Conservation (phyloP, 2,888 invertebrate species). For the Oscheius sp. region DNA sequence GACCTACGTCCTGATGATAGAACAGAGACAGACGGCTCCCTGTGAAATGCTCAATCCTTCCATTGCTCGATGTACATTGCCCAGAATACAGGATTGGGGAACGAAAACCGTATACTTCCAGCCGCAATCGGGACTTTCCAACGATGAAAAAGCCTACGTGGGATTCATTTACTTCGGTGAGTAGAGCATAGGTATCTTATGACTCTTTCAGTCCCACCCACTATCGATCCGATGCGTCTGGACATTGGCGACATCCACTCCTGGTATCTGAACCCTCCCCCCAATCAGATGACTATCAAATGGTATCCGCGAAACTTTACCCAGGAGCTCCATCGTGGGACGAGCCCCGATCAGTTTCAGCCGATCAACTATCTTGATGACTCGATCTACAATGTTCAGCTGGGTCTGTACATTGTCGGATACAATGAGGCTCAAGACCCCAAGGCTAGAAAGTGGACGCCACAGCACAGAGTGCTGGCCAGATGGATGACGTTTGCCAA, state of each 20-base stretch:
- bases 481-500: constrained; percentile 63
- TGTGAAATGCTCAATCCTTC: constrained; percentile 50
- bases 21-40: constrained; percentile 45
- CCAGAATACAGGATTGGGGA: constrained; percentile 56
- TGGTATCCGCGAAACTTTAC: constrained; percentile 54
- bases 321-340: not conserved
- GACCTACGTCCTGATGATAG: constrained; percentile 49
- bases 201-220: constrained; percentile 64
- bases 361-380: constrained; percentile 56
- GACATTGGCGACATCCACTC: constrained; percentile 65
- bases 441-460: constrained; percentile 61
- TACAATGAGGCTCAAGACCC: constrained; percentile 64
- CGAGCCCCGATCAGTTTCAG: constrained; percentile 17
- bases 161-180: constrained; percentile 71
- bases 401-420: constrained; percentile 67
- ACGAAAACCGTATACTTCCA: constrained; percentile 57
- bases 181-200: not conserved
- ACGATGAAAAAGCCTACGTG: constrained; percentile 57
- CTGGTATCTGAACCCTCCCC: constrained; percentile 66
- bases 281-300: constrained; percentile 58
- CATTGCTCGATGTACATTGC: constrained; percentile 54
- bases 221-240: constrained; percentile 68
- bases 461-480: constrained; percentile 57
- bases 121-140: constrained; percentile 44
- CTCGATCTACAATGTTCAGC: constrained; percentile 58